These are phyloP conservation scores for Barypeithes pellucidus DNA, from an alignment of 2,888 invertebrate species.

Conservation along the genomic window DNA sequence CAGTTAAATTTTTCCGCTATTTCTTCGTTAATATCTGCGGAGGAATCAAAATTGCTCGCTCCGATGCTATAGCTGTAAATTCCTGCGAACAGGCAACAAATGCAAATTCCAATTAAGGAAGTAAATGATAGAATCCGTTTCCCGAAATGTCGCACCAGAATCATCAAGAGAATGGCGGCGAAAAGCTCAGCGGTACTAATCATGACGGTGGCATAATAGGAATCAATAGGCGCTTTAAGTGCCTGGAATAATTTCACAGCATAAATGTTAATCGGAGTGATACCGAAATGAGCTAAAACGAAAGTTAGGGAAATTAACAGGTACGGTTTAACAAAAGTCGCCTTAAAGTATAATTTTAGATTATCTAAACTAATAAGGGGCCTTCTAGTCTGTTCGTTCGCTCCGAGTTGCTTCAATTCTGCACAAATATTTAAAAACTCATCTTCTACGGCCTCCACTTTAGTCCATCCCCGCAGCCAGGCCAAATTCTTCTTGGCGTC, in stretches of 20 bases:
- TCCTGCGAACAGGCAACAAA: slow-evolving; percentile 78
- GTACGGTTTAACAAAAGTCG: slow-evolving; percentile 81
- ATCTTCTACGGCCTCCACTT: slow-evolving; percentile 74
- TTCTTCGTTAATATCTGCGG: slow-evolving; percentile 61
- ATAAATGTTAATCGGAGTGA: slow-evolving; percentile 82
- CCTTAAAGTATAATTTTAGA: slow-evolving; percentile 71
- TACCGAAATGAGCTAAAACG: slow-evolving; percentile 84
- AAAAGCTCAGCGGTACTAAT: slow-evolving; percentile 81
- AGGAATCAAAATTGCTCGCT: slow-evolving; percentile 62
- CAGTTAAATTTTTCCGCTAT: slow-evolving; percentile 68
- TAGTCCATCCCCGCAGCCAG: slow-evolving; percentile 86
- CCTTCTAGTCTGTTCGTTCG: not conserved
- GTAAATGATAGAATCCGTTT: slow-evolving; percentile 80
- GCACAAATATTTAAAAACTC: slow-evolving; percentile 73
- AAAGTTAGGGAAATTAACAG: slow-evolving; percentile 78
- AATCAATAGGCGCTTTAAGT: slow-evolving; percentile 82
- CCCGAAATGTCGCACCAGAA: slow-evolving; percentile 81
- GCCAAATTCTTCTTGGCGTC: slow-evolving; percentile 82
- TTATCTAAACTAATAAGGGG: not conserved
- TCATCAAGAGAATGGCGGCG: slow-evolving; percentile 79
- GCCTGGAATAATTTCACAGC: slow-evolving; percentile 83
- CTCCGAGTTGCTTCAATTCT: slow-evolving; percentile 54
- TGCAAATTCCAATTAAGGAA: slow-evolving; percentile 78
- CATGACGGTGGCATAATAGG: slow-evolving; percentile 83
- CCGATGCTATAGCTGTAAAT: slow-evolving; percentile 71